A percentile compares a stretch with the other conserved stretches of the same genome.
These are phyloP conservation scores for Antheraea assamensis DNA, from an alignment of 2,888 invertebrate species.

Conservation along the genomic window DNA sequence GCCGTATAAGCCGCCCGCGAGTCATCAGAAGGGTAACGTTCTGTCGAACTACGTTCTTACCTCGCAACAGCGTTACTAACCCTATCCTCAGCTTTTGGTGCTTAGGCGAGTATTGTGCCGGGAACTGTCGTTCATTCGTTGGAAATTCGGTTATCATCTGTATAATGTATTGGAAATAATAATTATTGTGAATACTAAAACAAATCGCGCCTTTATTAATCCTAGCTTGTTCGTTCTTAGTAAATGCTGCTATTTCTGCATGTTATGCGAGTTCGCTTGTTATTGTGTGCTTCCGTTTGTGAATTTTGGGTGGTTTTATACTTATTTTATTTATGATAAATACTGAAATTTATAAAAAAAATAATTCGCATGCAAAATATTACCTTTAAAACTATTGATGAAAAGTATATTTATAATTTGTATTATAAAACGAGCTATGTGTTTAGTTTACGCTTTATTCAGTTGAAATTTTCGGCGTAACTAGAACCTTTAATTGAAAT, in stretches of 20 bases:
- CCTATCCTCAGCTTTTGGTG: slow-evolving; percentile 64
- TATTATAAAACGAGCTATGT: neutral
- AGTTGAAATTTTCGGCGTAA: slow-evolving; percentile 18
- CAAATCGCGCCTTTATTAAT: slow-evolving; percentile 55
- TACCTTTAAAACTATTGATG: neutral
- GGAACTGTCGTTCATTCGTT: slow-evolving; percentile 56
- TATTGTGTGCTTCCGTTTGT: slow-evolving; percentile 16
- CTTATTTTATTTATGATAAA: neutral
- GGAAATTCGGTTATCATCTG: slow-evolving; percentile 28
- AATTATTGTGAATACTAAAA: slow-evolving; percentile 49
- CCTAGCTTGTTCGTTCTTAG: slow-evolving; percentile 38
- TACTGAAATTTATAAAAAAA: neutral
- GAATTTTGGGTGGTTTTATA: neutral
- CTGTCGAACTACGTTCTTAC: slow-evolving; percentile 59
- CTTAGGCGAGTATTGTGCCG: slow-evolving; percentile 69
- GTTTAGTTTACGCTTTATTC: neutral
- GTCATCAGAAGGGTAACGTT: slow-evolving; percentile 79
- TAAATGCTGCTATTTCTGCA: slow-evolving; percentile 40
- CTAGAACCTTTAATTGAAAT: slow-evolving; percentile 16
- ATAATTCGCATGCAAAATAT: slow-evolving; percentile 1
- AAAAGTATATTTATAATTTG: neutral
- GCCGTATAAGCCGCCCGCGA: slow-evolving; percentile 71
- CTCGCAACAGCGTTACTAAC: slow-evolving; percentile 67
- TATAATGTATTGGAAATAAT: slow-evolving; percentile 37
- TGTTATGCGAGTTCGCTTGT: slow-evolving; percentile 29